Evolutionary conservation across 2,113 vertebrate species (phyloP).

Genomic region (Pavo muticus): DNA sequence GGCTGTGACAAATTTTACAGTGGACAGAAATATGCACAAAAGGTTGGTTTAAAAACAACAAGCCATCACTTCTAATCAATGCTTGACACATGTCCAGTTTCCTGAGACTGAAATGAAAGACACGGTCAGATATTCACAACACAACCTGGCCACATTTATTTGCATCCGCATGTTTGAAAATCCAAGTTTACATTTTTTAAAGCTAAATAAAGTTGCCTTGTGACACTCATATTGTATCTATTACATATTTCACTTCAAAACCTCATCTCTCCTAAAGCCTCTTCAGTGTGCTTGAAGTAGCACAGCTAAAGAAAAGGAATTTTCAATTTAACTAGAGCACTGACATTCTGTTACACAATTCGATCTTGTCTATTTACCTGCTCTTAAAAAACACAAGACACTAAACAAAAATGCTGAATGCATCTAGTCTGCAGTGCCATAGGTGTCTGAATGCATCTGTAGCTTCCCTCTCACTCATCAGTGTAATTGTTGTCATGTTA

Average conservation of each 20-base stretch:
- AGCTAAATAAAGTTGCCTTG: constrained; percentile 82
- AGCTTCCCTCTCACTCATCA: constrained; percentile 83
- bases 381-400: constrained; percentile 83
- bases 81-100: constrained; percentile 21
- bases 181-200: constrained; percentile 80
- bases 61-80: not conserved
- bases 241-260: constrained; percentile 89
- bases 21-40: not conserved
- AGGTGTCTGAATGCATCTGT: constrained; percentile 83
- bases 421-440: constrained; percentile 75
- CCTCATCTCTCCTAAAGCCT: constrained; percentile 85
- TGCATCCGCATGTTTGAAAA: constrained; percentile 69
- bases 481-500: constrained; percentile 87
- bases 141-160: constrained; percentile 50
- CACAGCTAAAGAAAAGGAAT: constrained; percentile 84
- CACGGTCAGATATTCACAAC: not conserved
- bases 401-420: constrained; percentile 80
- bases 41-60: constrained; percentile 20
- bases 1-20: not conserved
- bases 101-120: constrained; percentile 40
- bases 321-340: constrained; percentile 87
- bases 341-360: constrained; percentile 87
- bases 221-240: constrained; percentile 83
- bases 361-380: constrained; percentile 84
- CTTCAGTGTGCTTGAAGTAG: constrained; percentile 84